Base-by-base conservation (phyloP, 1,140 invertebrate species). In the Drosophila arizonae region DNA sequence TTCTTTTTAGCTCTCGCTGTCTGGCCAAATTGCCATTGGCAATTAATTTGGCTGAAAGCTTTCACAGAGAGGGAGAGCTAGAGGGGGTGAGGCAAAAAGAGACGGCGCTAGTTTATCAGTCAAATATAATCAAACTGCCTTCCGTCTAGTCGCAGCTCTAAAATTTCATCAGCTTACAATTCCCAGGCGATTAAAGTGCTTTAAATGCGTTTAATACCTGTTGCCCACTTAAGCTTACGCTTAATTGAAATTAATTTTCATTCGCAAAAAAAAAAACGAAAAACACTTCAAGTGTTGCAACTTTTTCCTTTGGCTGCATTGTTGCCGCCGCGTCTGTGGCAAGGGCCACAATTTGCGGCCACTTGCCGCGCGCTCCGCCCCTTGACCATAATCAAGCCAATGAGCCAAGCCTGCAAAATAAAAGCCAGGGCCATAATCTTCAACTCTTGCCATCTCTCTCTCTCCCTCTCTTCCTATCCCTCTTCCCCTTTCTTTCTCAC, bases 11-110 rank as follows among this genome's bases (percentile, higher is more conserved):
- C 15, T 45, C 43, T 45, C n/a, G 43, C 10, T 11, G 28, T 8
- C 28, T 67, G 33, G 50, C 61, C 50, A 51, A 39, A 43, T 66
- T 66, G 70, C 56, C 50, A 61, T 43, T 55, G 43, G 56, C 64
- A 72, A 72, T 72, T 72, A 72, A 72, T 67, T 72, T 72, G 60
- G 36, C 54, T 24, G 33, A 41, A 56, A 56, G 36, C 33, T 13
- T 52, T 24, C 2, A 39, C 10, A 1, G 10, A 39, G 11, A 39
- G 10, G 13, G 36, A 39, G 36, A 13, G 36, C 3, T 10, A 39
- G 36, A 4, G 10, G 11, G 36, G 11, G 11, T 13, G 36, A 13
- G 10, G 4, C 2, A 39, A 10, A 36, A 9, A 11, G 33, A 36
- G 33, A 11, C 5, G 3, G 33, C 33, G 10, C 36, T 11, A 39